These are phyloP conservation scores for Trachelus troglodyta DNA, from an alignment of 2,888 invertebrate species.

Conservation along the genomic window DNA sequence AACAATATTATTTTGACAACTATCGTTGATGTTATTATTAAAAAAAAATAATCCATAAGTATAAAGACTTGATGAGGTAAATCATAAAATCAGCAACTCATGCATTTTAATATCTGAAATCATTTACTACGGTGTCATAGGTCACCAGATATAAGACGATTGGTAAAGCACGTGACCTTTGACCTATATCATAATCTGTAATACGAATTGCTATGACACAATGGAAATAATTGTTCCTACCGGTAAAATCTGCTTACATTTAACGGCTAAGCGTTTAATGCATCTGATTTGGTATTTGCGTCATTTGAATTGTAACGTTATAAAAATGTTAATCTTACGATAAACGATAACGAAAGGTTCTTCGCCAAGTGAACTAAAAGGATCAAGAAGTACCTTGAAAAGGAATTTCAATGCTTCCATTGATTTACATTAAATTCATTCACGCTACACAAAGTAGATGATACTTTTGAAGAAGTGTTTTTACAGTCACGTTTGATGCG, in stretches of 20 bases:
- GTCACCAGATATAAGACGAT: neutral
- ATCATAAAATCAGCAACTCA: neutral
- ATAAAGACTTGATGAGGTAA: neutral
- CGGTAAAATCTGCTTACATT: neutral
- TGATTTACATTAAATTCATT: neutral
- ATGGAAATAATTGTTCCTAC: neutral
- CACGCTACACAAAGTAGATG: neutral
- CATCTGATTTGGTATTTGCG: neutral
- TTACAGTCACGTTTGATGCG: neutral
- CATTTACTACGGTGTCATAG: neutral
- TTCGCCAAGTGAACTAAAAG: neutral
- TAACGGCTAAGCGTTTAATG: neutral
- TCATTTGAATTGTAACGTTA: neutral
- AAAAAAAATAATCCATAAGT: neutral
- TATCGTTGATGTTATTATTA: neutral
- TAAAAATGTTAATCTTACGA: neutral
- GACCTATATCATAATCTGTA: neutral
- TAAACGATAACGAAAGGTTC: neutral
- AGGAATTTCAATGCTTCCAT: neutral
- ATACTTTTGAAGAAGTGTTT: neutral
- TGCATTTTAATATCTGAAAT: neutral
- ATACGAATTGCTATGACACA: neutral
- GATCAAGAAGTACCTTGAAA: neutral
- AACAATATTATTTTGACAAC: neutral
- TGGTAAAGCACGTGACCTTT: neutral